A percentile compares a stretch with the other conserved stretches of the same genome.
phyloP scores from a whole-genome alignment of 2,797 vertebrate species.

The Sphaeramia orbicularis region DNA sequence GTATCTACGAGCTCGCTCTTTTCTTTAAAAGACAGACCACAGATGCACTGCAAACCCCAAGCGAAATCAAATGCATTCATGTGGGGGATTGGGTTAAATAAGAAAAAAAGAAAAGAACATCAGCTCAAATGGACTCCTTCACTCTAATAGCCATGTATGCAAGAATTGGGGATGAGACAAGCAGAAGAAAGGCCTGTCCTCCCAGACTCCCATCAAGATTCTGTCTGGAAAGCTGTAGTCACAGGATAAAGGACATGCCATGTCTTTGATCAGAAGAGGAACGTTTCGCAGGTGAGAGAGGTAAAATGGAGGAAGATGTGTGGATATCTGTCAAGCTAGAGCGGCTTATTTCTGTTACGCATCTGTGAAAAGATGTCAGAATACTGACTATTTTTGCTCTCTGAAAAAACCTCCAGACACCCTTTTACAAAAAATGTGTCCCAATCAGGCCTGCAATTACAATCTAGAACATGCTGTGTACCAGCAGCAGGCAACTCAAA shows the following conservation, averaged over 20 bases:
- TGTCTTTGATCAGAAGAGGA: slow-evolving; percentile 76
- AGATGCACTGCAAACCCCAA: slow-evolving; percentile 30
- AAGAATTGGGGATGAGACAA: slow-evolving; percentile 49
- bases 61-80: slow-evolving; percentile 34
- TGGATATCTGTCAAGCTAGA: slow-evolving; percentile 70
- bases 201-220: slow-evolving; percentile 65
- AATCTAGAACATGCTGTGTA: slow-evolving; percentile 65
- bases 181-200: slow-evolving; percentile 70
- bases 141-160: slow-evolving; percentile 34
- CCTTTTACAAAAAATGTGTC: slow-evolving; percentile 46
- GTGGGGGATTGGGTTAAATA: slow-evolving; percentile 53
- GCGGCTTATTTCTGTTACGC: slow-evolving; percentile 52
- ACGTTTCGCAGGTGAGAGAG: slow-evolving; percentile 69
- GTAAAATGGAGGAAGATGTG: slow-evolving; percentile 68
- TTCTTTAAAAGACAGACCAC: slow-evolving; percentile 22
- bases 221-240: slow-evolving; percentile 66
- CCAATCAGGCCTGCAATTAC: slow-evolving; percentile 78
- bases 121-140: slow-evolving; percentile 50
- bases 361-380: slow-evolving; percentile 39
- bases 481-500: slow-evolving; percentile 60
- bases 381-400: slow-evolving; percentile 54
- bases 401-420: slow-evolving; percentile 28
- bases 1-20: slow-evolving; percentile 14
- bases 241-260: slow-evolving; percentile 72
- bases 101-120: slow-evolving; percentile 10